These are phyloP conservation scores for Acromyrmex charruanus DNA, from an alignment of 1,140 invertebrate genomes.

Conservation along the genomic window DNA sequence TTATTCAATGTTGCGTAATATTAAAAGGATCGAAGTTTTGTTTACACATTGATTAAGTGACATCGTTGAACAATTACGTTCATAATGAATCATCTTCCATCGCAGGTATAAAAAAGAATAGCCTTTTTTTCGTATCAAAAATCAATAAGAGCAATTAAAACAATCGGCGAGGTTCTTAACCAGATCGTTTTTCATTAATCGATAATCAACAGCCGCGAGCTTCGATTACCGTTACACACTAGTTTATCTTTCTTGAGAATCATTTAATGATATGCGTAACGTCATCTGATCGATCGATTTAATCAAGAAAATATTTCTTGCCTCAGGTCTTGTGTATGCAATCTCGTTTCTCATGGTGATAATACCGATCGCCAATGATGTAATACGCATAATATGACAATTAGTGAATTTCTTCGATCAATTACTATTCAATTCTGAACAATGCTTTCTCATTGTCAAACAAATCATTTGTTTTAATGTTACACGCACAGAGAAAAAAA, in stretches of 20 bases:
- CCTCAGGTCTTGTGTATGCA: not conserved
- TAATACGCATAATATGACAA: conserved; percentile 13
- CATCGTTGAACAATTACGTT: not conserved
- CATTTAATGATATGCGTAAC: conserved; percentile 1
- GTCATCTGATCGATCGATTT: conserved; percentile 30
- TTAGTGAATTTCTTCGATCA: not conserved
- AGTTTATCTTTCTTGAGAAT: conserved; percentile 22
- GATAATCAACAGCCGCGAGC: not conserved
- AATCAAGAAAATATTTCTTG: not conserved
- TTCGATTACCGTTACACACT: conserved; percentile 30
- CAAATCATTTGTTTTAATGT: not conserved
- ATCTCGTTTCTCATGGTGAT: conserved; percentile 20
- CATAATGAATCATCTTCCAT: not conserved
- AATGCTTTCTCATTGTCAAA: not conserved
- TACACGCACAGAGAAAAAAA: not conserved
- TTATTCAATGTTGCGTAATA: not conserved
- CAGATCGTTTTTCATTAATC: conserved; percentile 8
- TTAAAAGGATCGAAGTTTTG: not conserved
- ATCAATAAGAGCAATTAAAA: conserved; percentile 4
- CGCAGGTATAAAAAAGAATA: not conserved
- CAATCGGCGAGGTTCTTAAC: not conserved
- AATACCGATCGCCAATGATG: not conserved
- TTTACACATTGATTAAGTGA: not conserved
- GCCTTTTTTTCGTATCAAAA: not conserved
- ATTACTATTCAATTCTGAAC: not conserved